Percentiles rank a stretch among this genome's conserved stretches.
Evolutionary conservation across 2,797 vertebrate species (phyloP).

Genomic region (Picus viridis): DNA sequence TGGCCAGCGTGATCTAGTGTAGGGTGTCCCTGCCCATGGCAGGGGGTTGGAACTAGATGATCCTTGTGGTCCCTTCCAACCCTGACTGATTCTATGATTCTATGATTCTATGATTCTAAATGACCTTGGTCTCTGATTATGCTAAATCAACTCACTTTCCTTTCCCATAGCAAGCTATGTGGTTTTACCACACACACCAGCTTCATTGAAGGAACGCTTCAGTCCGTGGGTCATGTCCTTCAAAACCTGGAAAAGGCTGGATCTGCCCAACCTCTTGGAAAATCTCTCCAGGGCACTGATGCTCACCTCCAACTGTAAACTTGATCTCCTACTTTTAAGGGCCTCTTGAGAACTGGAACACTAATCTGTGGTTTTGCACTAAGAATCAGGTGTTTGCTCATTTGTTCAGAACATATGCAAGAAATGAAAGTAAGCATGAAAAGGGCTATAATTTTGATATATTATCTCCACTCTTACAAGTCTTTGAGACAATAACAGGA

Average conservation of each 20-base stretch:
- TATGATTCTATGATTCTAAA: too few species aligned
- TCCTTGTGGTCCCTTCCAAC: too few species aligned
- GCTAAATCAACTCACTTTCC: too few species aligned
- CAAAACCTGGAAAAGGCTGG: constrained; percentile 40
- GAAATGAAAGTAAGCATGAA: background rate
- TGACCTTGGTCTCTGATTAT: too few species aligned
- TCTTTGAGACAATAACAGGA: background rate
- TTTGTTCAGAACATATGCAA: background rate
- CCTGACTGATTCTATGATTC: too few species aligned
- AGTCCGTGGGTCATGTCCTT: constrained; percentile 10
- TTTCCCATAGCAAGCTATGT: too few species aligned
- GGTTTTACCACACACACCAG: background rate
- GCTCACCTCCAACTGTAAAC: background rate
- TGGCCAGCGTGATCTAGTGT: too few species aligned
- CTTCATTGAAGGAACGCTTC: background rate
- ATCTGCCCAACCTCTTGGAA: constrained; percentile 35
- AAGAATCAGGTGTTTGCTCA: background rate
- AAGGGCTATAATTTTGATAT: background rate
- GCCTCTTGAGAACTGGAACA: constrained; percentile 6
- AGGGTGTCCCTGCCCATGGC: too few species aligned
- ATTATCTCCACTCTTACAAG: background rate
- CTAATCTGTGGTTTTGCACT: background rate
- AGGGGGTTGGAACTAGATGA: too few species aligned
- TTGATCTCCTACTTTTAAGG: background rate
- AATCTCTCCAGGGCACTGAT: constrained; percentile 60